phyloP scores from a whole-genome alignment of 1,140 invertebrate genomes.

The Nylanderia fulva region DNA sequence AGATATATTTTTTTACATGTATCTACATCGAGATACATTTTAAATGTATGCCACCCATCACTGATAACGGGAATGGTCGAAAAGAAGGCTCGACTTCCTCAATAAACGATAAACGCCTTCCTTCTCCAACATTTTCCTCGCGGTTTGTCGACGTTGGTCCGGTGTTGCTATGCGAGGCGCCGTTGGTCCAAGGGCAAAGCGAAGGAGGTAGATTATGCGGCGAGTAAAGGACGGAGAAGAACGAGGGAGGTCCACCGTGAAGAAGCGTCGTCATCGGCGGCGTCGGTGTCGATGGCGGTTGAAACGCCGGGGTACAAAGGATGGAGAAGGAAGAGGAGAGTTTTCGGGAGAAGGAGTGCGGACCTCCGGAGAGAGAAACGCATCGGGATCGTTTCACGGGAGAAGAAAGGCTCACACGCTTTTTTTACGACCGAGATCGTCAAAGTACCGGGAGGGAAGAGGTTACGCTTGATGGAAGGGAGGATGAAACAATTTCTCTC shows the following conservation, averaged over 20 bases:
- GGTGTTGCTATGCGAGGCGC: slow-evolving; percentile 47
- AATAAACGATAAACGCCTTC: too few species aligned
- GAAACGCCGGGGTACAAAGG: neutral
- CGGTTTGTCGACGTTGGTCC: slow-evolving; percentile 11
- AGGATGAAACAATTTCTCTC: neutral
- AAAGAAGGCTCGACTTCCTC: too few species aligned
- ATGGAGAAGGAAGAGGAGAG: neutral
- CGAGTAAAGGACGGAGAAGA: slow-evolving; percentile 21
- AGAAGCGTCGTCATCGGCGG: slow-evolving; percentile 46
- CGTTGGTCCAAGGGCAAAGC: slow-evolving; percentile 48
- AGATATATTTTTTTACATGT: too few species aligned
- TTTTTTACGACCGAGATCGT: neutral
- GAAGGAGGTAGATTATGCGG: slow-evolving; percentile 56
- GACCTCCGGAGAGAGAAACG: neutral
- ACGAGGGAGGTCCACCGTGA: slow-evolving; percentile 12
- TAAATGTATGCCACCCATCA: too few species aligned
- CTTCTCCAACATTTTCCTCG: slow-evolving; percentile 53
- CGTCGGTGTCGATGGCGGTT: slow-evolving; percentile 48
- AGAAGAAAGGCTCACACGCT: neutral
- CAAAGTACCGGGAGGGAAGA: neutral
- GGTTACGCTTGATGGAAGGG: neutral
- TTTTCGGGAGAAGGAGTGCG: neutral
- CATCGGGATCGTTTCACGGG: neutral
- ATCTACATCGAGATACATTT: too few species aligned
- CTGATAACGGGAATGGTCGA: too few species aligned